Conservation (phyloP, 2,888 invertebrate species). For the Bursaphelenchus okinawaensis region DNA sequence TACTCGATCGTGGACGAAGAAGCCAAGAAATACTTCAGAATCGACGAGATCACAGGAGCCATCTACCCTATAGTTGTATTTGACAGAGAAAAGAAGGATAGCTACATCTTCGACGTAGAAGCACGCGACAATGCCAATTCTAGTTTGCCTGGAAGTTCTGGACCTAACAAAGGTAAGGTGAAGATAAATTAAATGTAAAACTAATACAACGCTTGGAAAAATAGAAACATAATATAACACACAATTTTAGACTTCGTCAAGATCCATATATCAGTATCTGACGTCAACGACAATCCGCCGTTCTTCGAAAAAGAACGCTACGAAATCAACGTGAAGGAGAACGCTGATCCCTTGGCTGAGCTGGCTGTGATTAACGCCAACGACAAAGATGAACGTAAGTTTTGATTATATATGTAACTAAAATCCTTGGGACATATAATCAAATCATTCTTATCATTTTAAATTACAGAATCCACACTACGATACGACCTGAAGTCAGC, state of each 20-base stretch:
- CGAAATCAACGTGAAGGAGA: conserved; percentile 38
- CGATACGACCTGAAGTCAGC: conserved; percentile 45
- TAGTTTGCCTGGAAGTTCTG: conserved; percentile 62
- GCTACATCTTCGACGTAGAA: conserved; percentile 92
- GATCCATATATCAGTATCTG: conserved; percentile 91
- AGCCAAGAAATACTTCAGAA: conserved; percentile 68
- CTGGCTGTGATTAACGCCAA: conserved; percentile 47
- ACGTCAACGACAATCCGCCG: conserved; percentile 89
- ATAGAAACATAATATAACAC: neutral
- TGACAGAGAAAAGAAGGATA: conserved; percentile 89
- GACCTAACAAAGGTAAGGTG: conserved; percentile 48
- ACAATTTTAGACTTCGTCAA: conserved; percentile 67
- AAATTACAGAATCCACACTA: conserved; percentile 46
- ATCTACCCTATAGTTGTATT: conserved; percentile 74
- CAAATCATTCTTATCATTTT: no score
- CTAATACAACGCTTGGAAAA: conserved; percentile 1
- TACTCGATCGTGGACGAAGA: conserved; percentile 50
- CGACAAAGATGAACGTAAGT: conserved; percentile 50
- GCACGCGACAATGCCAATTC: conserved; percentile 94
- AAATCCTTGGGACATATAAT: no score
- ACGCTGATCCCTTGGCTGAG: conserved; percentile 29
- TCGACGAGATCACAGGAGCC: conserved; percentile 88
- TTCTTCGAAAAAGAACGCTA: conserved; percentile 70
- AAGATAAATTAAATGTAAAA: conserved; percentile 5
- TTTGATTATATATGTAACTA: no score